Conservation (phyloP, 2,888 invertebrate genomes). For the Harpalus rubripes region DNA sequence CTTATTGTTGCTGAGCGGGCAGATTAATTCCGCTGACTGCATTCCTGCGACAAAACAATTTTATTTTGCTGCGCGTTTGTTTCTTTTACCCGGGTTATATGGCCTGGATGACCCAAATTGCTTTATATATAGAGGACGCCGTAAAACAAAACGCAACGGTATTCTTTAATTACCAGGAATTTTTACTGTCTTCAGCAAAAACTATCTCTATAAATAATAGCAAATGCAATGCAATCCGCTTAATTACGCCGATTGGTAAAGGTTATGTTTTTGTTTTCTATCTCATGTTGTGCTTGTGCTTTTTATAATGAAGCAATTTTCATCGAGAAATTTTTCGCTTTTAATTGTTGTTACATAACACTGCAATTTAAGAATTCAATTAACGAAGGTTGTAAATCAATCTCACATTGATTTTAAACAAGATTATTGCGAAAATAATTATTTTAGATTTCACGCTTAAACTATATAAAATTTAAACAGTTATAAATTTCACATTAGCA, state of each 20-base stretch:
- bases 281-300: background rate
- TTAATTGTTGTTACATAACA: constrained; percentile 25
- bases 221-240: constrained; percentile 4
- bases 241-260: background rate
- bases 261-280: background rate
- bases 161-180: constrained; percentile 54
- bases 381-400: constrained; percentile 7
- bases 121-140: constrained; percentile 54
- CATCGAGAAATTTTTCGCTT: constrained; percentile 5
- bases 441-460: constrained; percentile 31
- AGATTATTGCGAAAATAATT: constrained; percentile 29
- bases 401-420: constrained; percentile 27
- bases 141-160: constrained; percentile 51
- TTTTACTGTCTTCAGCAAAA: constrained; percentile 46
- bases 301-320: constrained; percentile 20
- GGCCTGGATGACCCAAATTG: constrained; percentile 64
- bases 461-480: background rate
- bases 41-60: constrained; percentile 62
- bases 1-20: background rate
- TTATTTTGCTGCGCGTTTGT: constrained; percentile 57
- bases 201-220: constrained; percentile 31
- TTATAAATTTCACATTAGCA: background rate
- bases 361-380: constrained; percentile 2
- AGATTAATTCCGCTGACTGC: constrained; percentile 54
- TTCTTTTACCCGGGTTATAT: constrained; percentile 60